Conservation (phyloP, 2,113 vertebrate genomes). For the Sapajus apella region DNA sequence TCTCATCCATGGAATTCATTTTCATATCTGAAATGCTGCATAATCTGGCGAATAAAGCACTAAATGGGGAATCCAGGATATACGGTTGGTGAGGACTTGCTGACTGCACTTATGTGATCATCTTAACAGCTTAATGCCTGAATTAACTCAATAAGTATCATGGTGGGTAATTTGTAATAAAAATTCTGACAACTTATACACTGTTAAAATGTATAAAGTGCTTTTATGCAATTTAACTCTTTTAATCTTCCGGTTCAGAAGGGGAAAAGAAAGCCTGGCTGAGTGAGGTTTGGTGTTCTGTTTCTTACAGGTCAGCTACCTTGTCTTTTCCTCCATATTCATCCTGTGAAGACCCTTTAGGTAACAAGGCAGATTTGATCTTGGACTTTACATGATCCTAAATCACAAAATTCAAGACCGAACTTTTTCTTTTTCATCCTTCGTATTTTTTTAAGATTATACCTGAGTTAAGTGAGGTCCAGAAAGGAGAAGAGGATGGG, state of each 20-base stretch:
- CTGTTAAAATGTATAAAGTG: not conserved
- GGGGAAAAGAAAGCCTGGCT: not conserved
- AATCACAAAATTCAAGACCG: not conserved
- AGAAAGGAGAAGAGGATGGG: not conserved
- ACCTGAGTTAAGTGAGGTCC: not conserved
- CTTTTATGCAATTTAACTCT: not conserved
- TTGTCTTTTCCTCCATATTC: not conserved
- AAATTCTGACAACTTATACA: not conserved
- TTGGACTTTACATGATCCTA: not conserved
- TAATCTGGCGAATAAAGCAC: not conserved
- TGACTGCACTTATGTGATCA: not conserved
- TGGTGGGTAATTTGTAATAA: not conserved
- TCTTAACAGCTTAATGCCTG: not conserved
- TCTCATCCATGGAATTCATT: slow-evolving; percentile 38
- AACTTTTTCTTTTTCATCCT: not conserved
- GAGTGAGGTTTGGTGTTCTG: rapidly evolving
- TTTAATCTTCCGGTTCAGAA: not conserved
- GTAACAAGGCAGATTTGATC: not conserved
- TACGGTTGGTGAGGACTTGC: not conserved
- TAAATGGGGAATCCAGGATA: not conserved
- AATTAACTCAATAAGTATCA: not conserved
- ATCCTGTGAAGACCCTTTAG: not conserved
- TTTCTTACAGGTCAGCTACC: not conserved
- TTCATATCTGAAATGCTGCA: not conserved
- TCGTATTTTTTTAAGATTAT: not conserved